These are phyloP conservation scores for Muscicapa comitata DNA, from an alignment of 2,797 vertebrate species.

Conservation along the genomic window DNA sequence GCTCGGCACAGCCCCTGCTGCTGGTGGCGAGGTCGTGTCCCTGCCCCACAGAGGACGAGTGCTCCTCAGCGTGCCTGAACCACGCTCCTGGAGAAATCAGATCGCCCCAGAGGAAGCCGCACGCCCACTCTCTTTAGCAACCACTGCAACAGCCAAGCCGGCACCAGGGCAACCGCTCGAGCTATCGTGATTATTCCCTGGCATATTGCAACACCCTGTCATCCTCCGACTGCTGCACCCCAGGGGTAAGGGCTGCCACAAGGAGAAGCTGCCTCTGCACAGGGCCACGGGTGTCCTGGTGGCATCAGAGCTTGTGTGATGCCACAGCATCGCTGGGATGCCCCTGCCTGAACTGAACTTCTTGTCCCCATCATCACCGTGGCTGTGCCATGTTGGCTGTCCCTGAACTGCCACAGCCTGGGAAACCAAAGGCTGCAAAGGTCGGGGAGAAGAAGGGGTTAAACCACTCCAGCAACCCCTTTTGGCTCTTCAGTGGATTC, in stretches of 20 bases:
- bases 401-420: neutral
- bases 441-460: neutral
- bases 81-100: slow-evolving; percentile 55
- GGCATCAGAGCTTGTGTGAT: neutral
- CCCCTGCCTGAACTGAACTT: neutral
- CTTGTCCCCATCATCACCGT: neutral
- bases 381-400: neutral
- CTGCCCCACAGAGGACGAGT: neutral
- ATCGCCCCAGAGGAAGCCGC: slow-evolving; percentile 63
- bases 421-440: neutral
- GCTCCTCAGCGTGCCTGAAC: slow-evolving; percentile 27
- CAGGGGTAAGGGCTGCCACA: rapidly evolving
- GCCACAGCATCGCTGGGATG: neutral
- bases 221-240: neutral
- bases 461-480: neutral
- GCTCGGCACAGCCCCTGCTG: neutral
- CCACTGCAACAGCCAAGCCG: slow-evolving; percentile 64
- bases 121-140: slow-evolving; percentile 39
- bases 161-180: slow-evolving; percentile 63
- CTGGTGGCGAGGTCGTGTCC: neutral
- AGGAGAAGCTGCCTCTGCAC: neutral
- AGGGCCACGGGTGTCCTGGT: neutral
- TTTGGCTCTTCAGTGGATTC: neutral
- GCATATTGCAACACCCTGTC: slow-evolving; percentile 41
- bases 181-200: slow-evolving; percentile 55